Percentiles rank a stretch among this genome's conserved stretches.
Evolutionary conservation across 1,140 invertebrate genomes (phyloP).

Genomic region (Neelides sp.): DNA sequence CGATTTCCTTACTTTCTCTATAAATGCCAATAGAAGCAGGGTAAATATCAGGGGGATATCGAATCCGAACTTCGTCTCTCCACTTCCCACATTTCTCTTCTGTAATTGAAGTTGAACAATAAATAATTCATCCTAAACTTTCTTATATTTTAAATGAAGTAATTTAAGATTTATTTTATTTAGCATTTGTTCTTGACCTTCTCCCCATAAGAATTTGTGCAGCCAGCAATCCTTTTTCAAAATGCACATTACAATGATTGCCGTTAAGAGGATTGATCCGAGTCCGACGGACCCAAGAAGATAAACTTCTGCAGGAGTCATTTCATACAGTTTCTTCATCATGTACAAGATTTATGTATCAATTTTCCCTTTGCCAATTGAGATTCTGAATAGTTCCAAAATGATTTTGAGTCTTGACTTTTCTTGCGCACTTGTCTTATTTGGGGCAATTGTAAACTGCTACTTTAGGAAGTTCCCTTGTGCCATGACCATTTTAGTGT

Average conservation of each 20-base stretch:
- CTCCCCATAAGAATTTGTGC: constrained; percentile 29
- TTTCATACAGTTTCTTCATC: neutral
- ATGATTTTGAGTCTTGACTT: no score
- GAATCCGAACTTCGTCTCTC: constrained; percentile 30
- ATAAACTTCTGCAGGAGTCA: constrained; percentile 3
- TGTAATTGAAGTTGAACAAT: constrained; percentile 20
- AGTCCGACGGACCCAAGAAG: constrained; percentile 24
- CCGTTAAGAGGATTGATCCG: constrained; percentile 16
- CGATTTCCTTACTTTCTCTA: constrained; percentile 30
- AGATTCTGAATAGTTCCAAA: no score
- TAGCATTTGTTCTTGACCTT: constrained; percentile 13
- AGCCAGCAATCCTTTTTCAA: constrained; percentile 27
- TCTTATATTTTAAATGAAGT: no score
- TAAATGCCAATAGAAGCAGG: constrained; percentile 30
- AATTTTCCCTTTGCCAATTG: no score
- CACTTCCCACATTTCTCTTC: constrained; percentile 24
- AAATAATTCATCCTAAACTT: no score
- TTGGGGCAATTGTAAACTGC: no score
- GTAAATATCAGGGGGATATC: constrained; percentile 31
- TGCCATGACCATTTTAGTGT: no score
- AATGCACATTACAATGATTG: constrained; percentile 25
- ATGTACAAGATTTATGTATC: no score
- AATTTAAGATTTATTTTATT: neutral
- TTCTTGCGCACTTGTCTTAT: no score
- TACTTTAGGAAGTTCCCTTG: no score